Base-by-base conservation (phyloP, 2,888 invertebrate species). In the Harmothoe impar region DNA sequence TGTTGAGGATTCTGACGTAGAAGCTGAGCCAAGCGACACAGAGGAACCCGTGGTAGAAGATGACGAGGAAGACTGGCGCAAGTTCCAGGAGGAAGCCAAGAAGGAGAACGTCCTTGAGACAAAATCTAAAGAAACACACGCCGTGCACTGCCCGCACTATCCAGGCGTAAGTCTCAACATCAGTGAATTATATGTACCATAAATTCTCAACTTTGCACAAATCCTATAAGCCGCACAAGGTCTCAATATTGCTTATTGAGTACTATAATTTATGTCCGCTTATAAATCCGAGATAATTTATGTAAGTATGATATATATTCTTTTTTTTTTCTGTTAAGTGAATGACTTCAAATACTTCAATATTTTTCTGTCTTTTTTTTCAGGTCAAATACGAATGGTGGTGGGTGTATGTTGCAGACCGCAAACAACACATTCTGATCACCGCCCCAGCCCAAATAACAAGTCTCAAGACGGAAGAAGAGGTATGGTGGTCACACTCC, bases 391-490 rank as follows among this genome's bases (percentile, higher is more conserved):
- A 99, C 96, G 99, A 99, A 96, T 99, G 98, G 96, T 99, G 99
- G 99, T 99, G 99, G 99, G 98, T 99, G 93, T 99, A 99, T 96
- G 98, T 99, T 94, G 98, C 98, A 96, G 99, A 99, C 96, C 97
- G 98, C 94, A 99, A 98, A 96, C 98, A 98, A 93, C 97, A 97
- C 95, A 98, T 98, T 92, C 96, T 99, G 94, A 97, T 99, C 93
- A 98, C 99, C 89, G 98, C 98, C 93, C 99, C 99, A 77, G 98
- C 98, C 95, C 98, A 99, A 95, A 97, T 99, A 92, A 99, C 99
- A 90, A 98, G 98, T 96, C 97, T 99, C 91, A 98, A 98, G 84
- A 97, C 97, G 94, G 96, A 97, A 93, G 98, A 99, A 96, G 98
- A 98, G 96, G 97, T 99, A 92, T 85, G 91, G n/a, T n/a, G n/a